Percentiles rank a stretch among this genome's conserved stretches.
These are phyloP conservation scores for Heliconius congener DNA, from an alignment of 1,140 invertebrate genomes.

Conservation along the genomic window DNA sequence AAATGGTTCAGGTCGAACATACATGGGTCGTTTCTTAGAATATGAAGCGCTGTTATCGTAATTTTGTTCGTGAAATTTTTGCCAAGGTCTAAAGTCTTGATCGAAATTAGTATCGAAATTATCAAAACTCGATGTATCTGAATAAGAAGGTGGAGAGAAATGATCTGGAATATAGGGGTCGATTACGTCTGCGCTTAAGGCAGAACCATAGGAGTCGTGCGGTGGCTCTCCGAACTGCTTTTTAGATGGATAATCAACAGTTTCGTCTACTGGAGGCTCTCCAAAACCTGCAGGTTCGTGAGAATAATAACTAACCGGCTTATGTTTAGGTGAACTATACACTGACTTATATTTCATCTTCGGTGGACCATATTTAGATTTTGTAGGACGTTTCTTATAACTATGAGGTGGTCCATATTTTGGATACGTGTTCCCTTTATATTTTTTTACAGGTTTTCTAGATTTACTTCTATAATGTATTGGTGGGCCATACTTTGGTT, in stretches of 20 bases:
- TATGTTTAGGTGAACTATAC: conserved; percentile 51
- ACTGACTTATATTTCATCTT: conserved; percentile 46
- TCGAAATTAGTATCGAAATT: conserved; percentile 33
- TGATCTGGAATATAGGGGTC: conserved; percentile 31
- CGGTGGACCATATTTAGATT: conserved; percentile 51
- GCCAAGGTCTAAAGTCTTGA: conserved; percentile 46
- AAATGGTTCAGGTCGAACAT: conserved; percentile 39
- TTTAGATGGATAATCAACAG: conserved; percentile 40
- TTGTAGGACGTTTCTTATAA: conserved; percentile 48
- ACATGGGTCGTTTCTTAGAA: conserved; percentile 43
- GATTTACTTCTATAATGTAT: conserved; percentile 45
- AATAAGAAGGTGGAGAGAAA: conserved; percentile 35
- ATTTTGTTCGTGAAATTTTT: conserved; percentile 41
- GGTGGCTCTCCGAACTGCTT: conserved; percentile 55
- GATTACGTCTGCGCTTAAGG: conserved; percentile 12
- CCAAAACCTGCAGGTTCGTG: conserved; percentile 58
- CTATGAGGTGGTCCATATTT: conserved; percentile 47
- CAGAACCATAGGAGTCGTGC: conserved; percentile 51
- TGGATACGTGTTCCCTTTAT: conserved; percentile 42
- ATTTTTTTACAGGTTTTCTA: conserved; percentile 48
- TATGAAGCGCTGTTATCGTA: conserved; percentile 44
- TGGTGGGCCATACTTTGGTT: conserved; percentile 51
- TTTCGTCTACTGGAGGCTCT: conserved; percentile 54
- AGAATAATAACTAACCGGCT: conserved; percentile 41
- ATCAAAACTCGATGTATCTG: conserved; percentile 34